phyloP scores from a whole-genome alignment of 2,888 invertebrate genomes.

The Druceiella hillmani region DNA sequence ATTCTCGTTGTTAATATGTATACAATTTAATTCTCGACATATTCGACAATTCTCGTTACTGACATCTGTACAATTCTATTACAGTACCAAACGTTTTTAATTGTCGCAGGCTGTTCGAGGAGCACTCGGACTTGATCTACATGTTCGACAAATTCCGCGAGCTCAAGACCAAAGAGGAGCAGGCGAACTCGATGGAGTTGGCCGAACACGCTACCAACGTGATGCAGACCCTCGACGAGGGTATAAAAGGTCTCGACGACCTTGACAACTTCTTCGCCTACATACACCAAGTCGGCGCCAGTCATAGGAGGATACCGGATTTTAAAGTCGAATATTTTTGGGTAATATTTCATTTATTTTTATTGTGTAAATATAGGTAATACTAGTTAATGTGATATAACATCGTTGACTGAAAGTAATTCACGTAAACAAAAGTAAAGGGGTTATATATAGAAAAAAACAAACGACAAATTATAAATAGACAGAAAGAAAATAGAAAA shows the following conservation, averaged over 20 bases:
- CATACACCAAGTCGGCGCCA: constrained; percentile 76
- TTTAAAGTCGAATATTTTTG: constrained; percentile 86
- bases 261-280: constrained; percentile 79
- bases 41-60: no score
- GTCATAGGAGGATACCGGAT: constrained; percentile 77
- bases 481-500: no score
- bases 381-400: no score
- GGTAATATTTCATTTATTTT: constrained; percentile 55
- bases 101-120: constrained; percentile 73
- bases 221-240: constrained; percentile 85
- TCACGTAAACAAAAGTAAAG: no score
- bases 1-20: no score
- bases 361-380: no score
- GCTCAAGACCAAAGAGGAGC: constrained; percentile 72
- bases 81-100: no score
- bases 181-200: constrained; percentile 74
- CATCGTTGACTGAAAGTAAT: no score
- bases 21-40: no score
- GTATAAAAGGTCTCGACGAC: constrained; percentile 81
- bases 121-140: constrained; percentile 70
- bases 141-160: constrained; percentile 80
- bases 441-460: no score
- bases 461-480: no score
- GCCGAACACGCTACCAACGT: constrained; percentile 85
- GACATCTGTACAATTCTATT: no score